Percentiles rank a stretch among this genome's conserved stretches.
Evolutionary conservation across 2,113 vertebrate species (phyloP).

Genomic region (Varanus salvator): DNA sequence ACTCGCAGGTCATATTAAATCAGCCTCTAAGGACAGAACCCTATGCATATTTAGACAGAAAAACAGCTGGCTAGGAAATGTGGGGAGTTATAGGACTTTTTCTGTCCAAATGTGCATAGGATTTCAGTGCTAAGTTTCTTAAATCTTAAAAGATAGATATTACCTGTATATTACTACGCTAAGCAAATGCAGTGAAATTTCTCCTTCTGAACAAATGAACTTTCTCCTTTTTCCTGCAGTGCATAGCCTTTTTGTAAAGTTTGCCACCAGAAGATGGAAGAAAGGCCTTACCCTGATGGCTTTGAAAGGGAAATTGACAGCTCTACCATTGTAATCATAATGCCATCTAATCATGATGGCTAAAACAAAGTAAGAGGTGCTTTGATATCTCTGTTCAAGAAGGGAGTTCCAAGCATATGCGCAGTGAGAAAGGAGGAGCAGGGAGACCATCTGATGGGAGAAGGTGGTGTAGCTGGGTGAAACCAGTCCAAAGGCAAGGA

Average conservation of each 20-base stretch:
- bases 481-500: neutral
- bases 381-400: neutral
- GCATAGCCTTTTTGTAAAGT: too few species aligned
- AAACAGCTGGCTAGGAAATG: too few species aligned
- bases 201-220: neutral
- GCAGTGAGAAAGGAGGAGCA: too few species aligned
- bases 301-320: neutral
- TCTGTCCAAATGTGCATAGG: too few species aligned
- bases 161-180: neutral
- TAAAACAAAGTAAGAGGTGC: neutral
- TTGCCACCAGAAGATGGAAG: neutral
- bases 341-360: neutral
- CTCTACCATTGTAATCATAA: too few species aligned
- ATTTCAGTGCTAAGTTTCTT: neutral
- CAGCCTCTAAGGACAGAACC: neutral
- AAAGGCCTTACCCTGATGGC: neutral
- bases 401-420: neutral
- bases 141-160: neutral
- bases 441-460: neutral
- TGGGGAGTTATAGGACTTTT: too few species aligned
- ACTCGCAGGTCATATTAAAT: neutral
- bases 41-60: too few species aligned
- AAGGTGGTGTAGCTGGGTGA: neutral
- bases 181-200: neutral
- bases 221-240: neutral